These are phyloP conservation scores for Trichomycterus rosablanca DNA, from an alignment of 2,113 vertebrate species.

Conservation along the genomic window DNA sequence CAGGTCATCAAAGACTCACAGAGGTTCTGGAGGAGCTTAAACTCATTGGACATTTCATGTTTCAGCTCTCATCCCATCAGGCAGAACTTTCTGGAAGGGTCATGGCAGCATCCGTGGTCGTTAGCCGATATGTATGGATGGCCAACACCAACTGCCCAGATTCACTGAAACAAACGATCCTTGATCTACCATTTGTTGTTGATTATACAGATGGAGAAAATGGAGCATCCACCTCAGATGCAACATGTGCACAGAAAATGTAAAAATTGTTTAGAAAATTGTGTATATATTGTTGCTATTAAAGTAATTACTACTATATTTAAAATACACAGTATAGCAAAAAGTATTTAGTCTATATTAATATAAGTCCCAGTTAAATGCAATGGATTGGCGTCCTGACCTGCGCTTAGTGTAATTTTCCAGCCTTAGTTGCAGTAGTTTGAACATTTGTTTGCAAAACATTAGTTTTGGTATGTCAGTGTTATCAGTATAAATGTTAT, in stretches of 20 bases:
- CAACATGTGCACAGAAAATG: constrained; percentile 35
- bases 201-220: constrained; percentile 27
- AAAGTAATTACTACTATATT: too few relatives aligned
- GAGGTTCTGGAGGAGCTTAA: constrained; percentile 40
- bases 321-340: too few relatives aligned
- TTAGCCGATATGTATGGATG: constrained; percentile 49
- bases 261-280: too few relatives aligned
- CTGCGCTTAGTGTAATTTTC: too few relatives aligned
- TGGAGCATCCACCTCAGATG: constrained; percentile 17
- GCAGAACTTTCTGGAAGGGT: constrained; percentile 49
- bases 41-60: constrained; percentile 43
- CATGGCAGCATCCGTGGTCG: constrained; percentile 48
- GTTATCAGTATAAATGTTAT: too few relatives aligned
- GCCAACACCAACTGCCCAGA: constrained; percentile 45
- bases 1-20: constrained; percentile 17
- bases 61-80: constrained; percentile 49
- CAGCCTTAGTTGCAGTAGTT: too few relatives aligned
- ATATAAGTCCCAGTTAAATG: too few relatives aligned
- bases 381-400: too few relatives aligned
- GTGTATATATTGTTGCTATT: too few relatives aligned
- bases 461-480: too few relatives aligned
- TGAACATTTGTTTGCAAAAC: too few relatives aligned
- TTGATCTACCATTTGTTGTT: constrained; percentile 47
- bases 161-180: constrained; percentile 42
- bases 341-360: too few relatives aligned